Evolutionary conservation across 1,140 invertebrate genomes (phyloP).

Genomic region (Branchinecta lynchi): DNA sequence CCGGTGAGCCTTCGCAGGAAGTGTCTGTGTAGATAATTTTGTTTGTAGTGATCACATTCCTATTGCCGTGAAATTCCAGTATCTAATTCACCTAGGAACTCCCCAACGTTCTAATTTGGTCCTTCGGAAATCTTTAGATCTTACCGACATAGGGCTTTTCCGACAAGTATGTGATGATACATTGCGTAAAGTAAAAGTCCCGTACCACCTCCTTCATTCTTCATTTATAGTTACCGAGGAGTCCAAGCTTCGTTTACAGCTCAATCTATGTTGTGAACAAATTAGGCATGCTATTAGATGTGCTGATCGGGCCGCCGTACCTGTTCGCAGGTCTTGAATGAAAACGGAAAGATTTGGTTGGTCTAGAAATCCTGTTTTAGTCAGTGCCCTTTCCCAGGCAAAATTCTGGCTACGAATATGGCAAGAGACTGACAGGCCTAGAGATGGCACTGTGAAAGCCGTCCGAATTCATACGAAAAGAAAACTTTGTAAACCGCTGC

Average conservation of each 20-base stretch:
- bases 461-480: slow-evolving; percentile 5
- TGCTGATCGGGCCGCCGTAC: slow-evolving; percentile 2
- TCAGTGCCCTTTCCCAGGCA: not conserved
- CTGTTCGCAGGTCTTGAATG: slow-evolving; percentile 4
- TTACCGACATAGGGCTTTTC: slow-evolving; percentile 9
- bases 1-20: not conserved
- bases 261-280: slow-evolving; percentile 1
- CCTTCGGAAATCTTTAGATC: not conserved
- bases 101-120: not conserved
- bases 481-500: slow-evolving; percentile 1
- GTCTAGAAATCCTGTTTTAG: slow-evolving; percentile 1
- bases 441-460: not conserved
- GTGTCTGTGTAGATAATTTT: not conserved
- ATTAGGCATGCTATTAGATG: not conserved
- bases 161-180: not conserved
- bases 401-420: not conserved
- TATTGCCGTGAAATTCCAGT: slow-evolving; percentile 1
- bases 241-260: not conserved
- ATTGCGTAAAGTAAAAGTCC: not conserved
- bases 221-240: not conserved
- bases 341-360: not conserved
- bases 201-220: slow-evolving; percentile 1
- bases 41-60: slow-evolving; percentile 1
- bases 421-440: not conserved
- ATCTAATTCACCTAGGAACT: not conserved